These are phyloP conservation scores for Cerastis leucographa DNA, from an alignment of 2,888 invertebrate genomes.

Conservation along the genomic window DNA sequence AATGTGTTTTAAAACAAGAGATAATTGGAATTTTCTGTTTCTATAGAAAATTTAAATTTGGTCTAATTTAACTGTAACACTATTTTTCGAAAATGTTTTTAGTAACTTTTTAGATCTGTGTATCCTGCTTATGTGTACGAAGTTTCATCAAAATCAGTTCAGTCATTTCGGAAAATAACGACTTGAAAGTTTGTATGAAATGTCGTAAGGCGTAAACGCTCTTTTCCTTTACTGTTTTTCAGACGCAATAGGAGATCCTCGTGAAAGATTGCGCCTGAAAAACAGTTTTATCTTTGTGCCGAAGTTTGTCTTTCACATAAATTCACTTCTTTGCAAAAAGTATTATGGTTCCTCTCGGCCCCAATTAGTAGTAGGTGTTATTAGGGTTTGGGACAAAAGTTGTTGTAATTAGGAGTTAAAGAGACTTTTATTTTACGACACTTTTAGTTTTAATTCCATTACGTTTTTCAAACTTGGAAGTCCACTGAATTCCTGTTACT, in stretches of 20 bases:
- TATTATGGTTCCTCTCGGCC: conserved; percentile 8
- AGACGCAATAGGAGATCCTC: background rate
- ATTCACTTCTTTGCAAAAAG: conserved; percentile 37
- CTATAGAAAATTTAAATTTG: no score
- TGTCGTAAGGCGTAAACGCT: no score
- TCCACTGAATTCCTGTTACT: background rate
- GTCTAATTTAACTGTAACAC: no score
- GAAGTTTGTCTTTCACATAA: conserved; percentile 42
- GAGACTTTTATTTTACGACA: conserved; percentile 22
- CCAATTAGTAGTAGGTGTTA: conserved; percentile 25
- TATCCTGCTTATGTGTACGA: no score
- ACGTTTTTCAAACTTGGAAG: background rate
- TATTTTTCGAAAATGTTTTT: no score
- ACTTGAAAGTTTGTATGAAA: no score
- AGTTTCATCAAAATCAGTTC: no score
- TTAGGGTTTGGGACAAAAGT: conserved; percentile 1
- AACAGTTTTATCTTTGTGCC: conserved; percentile 47
- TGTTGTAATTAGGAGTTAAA: conserved; percentile 7
- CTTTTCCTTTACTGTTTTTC: conserved; percentile 4
- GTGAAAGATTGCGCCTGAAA: conserved; percentile 19
- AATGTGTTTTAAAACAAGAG: conserved; percentile 35
- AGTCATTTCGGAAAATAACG: no score
- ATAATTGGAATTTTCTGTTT: no score
- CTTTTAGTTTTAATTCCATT: conserved; percentile 1
- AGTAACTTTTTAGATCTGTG: no score